These are phyloP conservation scores for Ophthalmolycus amberensis DNA, from an alignment of 2,113 vertebrate genomes.

Conservation along the genomic window DNA sequence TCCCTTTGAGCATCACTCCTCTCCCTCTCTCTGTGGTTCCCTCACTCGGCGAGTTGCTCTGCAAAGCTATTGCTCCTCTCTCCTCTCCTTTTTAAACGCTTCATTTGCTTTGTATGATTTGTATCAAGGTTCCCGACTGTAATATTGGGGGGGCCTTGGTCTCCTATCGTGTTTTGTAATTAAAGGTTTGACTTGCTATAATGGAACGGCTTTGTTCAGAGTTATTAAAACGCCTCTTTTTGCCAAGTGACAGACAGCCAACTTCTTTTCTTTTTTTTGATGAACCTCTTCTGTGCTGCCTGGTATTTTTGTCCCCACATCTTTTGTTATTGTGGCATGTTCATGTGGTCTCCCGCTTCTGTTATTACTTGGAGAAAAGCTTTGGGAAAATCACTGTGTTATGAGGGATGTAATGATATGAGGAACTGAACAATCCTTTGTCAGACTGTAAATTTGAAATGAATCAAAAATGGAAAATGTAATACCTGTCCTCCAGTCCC, in stretches of 20 bases:
- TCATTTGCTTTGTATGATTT: slow-evolving; percentile 78
- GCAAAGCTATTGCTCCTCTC: slow-evolving; percentile 30
- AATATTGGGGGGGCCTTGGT: slow-evolving; percentile 62
- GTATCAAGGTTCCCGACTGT: slow-evolving; percentile 74
- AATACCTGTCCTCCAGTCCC: slow-evolving; percentile 26
- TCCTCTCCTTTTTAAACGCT: slow-evolving; percentile 65
- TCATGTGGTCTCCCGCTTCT: slow-evolving; percentile 54
- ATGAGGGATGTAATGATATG: slow-evolving; percentile 52
- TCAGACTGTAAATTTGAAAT: slow-evolving; percentile 43
- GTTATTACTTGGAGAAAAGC: slow-evolving; percentile 57
- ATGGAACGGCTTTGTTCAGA: slow-evolving; percentile 68
- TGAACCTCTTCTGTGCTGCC: slow-evolving; percentile 41
- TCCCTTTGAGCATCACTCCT: slow-evolving; percentile 27
- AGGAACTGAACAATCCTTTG: slow-evolving; percentile 38
- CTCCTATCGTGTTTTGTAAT: slow-evolving; percentile 76
- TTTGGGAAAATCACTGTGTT: slow-evolving; percentile 38
- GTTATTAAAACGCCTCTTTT: slow-evolving; percentile 73
- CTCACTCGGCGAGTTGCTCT: neutral
- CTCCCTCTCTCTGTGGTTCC: slow-evolving; percentile 3
- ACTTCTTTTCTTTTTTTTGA: slow-evolving; percentile 49
- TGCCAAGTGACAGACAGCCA: slow-evolving; percentile 62
- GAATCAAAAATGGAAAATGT: slow-evolving; percentile 42
- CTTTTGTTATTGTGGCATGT: slow-evolving; percentile 65
- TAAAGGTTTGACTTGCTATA: slow-evolving; percentile 74
- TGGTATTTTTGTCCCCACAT: slow-evolving; percentile 49